phyloP scores from a whole-genome alignment of 2,113 vertebrate species.

The Murina feae region DNA sequence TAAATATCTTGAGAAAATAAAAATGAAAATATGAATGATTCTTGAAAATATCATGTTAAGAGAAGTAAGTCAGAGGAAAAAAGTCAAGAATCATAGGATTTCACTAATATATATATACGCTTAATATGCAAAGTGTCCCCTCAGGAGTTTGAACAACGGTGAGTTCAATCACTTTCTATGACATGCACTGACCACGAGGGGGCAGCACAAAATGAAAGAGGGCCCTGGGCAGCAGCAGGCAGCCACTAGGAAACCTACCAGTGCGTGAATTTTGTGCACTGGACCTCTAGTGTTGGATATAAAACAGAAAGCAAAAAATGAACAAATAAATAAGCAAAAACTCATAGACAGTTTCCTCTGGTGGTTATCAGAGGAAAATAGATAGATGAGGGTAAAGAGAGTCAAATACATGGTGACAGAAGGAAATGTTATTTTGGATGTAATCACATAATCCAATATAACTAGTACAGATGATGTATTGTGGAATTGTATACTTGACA shows the following conservation, averaged over 20 bases:
- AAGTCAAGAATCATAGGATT: background rate
- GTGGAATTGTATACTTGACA: background rate
- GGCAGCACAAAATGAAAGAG: no score
- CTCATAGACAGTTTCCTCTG: background rate
- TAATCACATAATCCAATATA: background rate
- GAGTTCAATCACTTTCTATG: no score
- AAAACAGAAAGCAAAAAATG: background rate
- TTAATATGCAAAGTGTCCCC: no score
- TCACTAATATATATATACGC: background rate
- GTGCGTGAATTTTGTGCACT: no score
- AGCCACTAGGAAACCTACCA: no score
- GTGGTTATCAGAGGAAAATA: background rate
- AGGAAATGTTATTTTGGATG: background rate
- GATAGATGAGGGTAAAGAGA: background rate
- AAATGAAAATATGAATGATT: background rate
- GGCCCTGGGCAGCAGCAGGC: no score
- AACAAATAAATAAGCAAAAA: background rate
- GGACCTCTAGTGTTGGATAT: background rate
- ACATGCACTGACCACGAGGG: no score
- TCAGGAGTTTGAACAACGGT: no score
- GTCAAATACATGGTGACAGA: background rate
- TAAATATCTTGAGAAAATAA: background rate
- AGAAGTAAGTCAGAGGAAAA: background rate
- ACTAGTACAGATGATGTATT: background rate
- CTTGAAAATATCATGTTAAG: background rate